Evolutionary conservation across 2,113 vertebrate genomes (phyloP).

Genomic region (Cephalopholis sonnerati): DNA sequence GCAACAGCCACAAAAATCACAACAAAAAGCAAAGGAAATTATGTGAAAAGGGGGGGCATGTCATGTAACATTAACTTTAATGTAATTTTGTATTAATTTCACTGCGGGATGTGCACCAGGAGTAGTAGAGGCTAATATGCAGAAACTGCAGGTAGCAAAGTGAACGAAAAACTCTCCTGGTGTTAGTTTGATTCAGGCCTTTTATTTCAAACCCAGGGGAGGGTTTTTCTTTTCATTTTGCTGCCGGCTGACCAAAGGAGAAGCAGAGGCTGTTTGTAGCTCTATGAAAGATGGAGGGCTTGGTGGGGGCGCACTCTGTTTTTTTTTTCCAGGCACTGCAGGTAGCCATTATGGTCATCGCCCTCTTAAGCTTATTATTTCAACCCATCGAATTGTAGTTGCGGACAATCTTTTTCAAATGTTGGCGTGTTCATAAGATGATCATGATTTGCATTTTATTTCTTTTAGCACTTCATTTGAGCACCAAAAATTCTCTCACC

Average conservation of each 20-base stretch:
- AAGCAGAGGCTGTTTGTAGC: conserved; percentile 64
- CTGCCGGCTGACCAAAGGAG: conserved; percentile 66
- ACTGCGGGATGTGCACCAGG: conserved; percentile 62
- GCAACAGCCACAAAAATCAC: conserved; percentile 9
- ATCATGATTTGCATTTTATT: conserved; percentile 61
- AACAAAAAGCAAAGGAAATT: conserved; percentile 24
- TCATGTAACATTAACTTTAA: conserved; percentile 72
- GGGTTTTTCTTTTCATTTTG: conserved; percentile 86
- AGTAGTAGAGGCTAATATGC: conserved; percentile 88
- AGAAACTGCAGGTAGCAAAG: conserved; percentile 93
- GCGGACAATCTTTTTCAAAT: conserved; percentile 25
- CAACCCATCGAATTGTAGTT: conserved; percentile 46
- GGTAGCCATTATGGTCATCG: conserved; percentile 81
- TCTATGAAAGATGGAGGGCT: conserved; percentile 74
- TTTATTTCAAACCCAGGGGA: conserved; percentile 90
- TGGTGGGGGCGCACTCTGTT: conserved; percentile 73
- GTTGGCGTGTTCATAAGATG: conserved; percentile 27
- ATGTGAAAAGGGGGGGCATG: conserved; percentile 22
- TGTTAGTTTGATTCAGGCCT: conserved; percentile 90
- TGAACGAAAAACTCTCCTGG: conserved; percentile 86
- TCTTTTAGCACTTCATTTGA: conserved; percentile 58
- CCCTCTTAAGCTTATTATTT: conserved; percentile 67
- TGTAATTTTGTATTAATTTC: conserved; percentile 80
- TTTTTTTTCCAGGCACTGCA: conserved; percentile 79
- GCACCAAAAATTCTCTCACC: conserved; percentile 45